phyloP scores from a whole-genome alignment of 2,113 vertebrate genomes.

The Datnioides undecimradiatus region DNA sequence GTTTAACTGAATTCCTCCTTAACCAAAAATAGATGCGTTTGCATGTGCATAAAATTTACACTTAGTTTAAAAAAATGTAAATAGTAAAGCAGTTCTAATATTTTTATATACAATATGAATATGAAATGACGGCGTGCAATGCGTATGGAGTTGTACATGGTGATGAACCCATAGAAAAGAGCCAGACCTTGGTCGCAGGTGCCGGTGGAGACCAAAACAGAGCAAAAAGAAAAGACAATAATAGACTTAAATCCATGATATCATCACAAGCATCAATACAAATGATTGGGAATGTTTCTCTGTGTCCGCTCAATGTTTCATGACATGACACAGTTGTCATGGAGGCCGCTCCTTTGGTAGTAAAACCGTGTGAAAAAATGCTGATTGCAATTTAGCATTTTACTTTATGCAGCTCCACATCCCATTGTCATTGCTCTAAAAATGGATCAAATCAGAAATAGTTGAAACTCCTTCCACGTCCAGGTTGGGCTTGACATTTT shows the following conservation, averaged over 20 bases:
- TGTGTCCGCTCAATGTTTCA: no score
- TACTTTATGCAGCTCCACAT: background rate
- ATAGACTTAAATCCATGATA: background rate
- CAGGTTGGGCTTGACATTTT: background rate
- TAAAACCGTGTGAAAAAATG: background rate
- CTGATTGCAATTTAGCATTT: background rate
- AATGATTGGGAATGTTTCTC: background rate
- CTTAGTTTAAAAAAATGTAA: background rate
- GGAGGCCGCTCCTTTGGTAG: no score
- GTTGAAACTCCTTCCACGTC: background rate
- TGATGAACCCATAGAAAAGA: background rate
- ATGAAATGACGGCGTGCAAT: background rate
- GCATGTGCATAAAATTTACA: background rate
- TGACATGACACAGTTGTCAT: no score
- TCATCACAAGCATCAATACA: background rate
- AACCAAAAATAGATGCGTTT: background rate
- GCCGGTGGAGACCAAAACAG: background rate
- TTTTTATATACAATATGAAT: background rate
- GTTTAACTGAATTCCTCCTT: constrained; percentile 4
- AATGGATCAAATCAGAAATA: background rate
- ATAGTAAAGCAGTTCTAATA: background rate
- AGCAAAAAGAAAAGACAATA: background rate
- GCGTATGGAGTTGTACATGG: background rate
- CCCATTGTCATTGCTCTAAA: background rate
- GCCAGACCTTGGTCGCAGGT: background rate